Conservation (phyloP, 1,140 invertebrate species). For the Bacillus rossius region DNA sequence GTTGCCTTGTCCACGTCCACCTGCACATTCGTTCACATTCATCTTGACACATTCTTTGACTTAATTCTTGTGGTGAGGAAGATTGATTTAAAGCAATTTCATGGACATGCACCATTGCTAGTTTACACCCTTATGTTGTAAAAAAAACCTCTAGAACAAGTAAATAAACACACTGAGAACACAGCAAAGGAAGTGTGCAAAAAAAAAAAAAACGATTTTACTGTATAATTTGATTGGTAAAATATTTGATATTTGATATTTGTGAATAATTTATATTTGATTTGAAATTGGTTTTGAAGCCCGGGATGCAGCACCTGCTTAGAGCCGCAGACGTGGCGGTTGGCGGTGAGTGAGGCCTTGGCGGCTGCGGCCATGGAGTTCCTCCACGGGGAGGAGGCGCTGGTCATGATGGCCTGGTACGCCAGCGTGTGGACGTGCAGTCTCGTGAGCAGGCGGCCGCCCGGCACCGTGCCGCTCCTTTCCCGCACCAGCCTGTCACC, state of each 20-base stretch:
- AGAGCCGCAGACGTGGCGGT: constrained; percentile 79
- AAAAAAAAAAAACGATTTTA: not conserved
- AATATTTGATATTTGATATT: not conserved
- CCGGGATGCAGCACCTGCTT: constrained; percentile 45
- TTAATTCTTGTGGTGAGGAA: too few relatives aligned
- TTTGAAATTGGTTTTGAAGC: too few relatives aligned
- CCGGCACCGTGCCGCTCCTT: not conserved
- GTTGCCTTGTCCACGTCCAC: constrained; percentile 64
- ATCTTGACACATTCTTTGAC: not conserved
- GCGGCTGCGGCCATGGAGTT: constrained; percentile 73
- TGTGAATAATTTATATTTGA: not conserved
- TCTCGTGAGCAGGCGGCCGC: constrained; percentile 55
- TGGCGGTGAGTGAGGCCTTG: constrained; percentile 77
- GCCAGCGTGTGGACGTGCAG: constrained; percentile 85
- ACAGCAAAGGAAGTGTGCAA: not conserved
- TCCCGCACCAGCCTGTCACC: not conserved
- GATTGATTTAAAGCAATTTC: too few relatives aligned
- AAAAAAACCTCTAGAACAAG: too few relatives aligned
- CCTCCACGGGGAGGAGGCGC: constrained; percentile 62
- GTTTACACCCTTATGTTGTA: too few relatives aligned
- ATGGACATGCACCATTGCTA: too few relatives aligned
- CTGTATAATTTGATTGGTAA: not conserved
- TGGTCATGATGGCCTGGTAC: constrained; percentile 77
- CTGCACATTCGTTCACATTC: constrained; percentile 34
- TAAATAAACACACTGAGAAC: not conserved